phyloP scores from a whole-genome alignment of 2,113 vertebrate genomes.

The Seriola quinqueradiata region DNA sequence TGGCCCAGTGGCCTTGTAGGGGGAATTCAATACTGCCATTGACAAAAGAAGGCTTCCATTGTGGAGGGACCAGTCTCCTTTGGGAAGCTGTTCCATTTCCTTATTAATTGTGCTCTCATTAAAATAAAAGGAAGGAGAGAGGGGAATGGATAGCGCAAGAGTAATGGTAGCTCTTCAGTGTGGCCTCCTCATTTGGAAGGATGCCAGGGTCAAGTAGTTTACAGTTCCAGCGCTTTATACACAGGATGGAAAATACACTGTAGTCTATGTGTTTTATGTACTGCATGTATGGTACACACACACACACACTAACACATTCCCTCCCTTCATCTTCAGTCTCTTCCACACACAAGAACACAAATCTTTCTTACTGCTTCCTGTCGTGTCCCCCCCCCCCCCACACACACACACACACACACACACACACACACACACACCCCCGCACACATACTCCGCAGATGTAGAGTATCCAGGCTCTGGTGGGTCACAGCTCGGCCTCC shows the following conservation, averaged over 20 bases:
- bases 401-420: background rate
- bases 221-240: conserved; percentile 20
- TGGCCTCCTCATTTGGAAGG: conserved; percentile 61
- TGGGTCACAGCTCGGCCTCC: conserved; percentile 49
- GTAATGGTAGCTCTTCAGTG: conserved; percentile 65
- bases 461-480: conserved; percentile 44
- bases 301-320: background rate
- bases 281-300: conserved; percentile 21
- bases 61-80: conserved; percentile 67
- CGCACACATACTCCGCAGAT: conserved; percentile 51
- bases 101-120: conserved; percentile 80
- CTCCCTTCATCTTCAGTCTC: conserved; percentile 38
- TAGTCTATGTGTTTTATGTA: conserved; percentile 53
- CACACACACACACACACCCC: background rate
- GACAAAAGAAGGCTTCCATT: conserved; percentile 81
- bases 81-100: conserved; percentile 78
- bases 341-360: conserved; percentile 51
- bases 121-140: conserved; percentile 72
- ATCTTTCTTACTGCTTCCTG: conserved; percentile 42
- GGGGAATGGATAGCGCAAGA: conserved; percentile 49
- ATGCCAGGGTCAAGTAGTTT: conserved; percentile 69
- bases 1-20: conserved; percentile 72
- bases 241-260: conserved; percentile 34
- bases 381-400: background rate
- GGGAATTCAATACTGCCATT: conserved; percentile 81